Evolutionary conservation across 1,140 invertebrate species (phyloP).

Genomic region (Papilio polytes): DNA sequence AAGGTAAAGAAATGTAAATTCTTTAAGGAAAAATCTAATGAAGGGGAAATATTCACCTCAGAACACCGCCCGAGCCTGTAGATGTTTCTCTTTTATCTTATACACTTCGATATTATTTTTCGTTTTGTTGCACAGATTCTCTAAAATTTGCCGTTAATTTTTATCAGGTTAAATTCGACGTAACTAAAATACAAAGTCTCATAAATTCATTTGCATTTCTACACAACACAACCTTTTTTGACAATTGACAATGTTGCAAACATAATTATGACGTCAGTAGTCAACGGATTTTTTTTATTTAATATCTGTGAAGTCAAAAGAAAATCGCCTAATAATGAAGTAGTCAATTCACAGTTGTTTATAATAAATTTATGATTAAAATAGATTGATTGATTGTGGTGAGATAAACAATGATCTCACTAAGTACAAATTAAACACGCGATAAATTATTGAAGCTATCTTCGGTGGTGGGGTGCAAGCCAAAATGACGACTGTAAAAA

Average conservation of each 20-base stretch:
- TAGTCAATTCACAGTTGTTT: not conserved
- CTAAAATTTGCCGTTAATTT: no score
- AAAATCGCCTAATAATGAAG: not conserved
- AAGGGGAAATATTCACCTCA: not conserved
- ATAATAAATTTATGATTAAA: not conserved
- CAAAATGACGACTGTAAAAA: slow-evolving; percentile 22
- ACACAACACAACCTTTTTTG: no score
- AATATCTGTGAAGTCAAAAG: not conserved
- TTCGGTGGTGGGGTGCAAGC: not conserved
- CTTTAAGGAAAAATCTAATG: not conserved
- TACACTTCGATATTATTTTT: not conserved
- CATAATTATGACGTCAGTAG: not conserved
- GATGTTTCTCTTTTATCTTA: not conserved
- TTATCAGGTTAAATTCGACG: no score
- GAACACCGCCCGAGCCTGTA: not conserved
- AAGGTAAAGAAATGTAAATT: not conserved
- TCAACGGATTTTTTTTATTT: not conserved
- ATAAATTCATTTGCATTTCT: no score
- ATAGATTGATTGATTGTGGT: slow-evolving; percentile 11
- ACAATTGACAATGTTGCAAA: no score
- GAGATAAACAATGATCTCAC: slow-evolving; percentile 24
- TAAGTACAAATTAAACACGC: slow-evolving; percentile 15
- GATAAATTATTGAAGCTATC: slow-evolving; percentile 20
- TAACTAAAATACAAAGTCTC: no score
- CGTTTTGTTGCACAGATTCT: not conserved